Conservation (phyloP, 1,140 invertebrate species). For the Drosophila azteca region DNA sequence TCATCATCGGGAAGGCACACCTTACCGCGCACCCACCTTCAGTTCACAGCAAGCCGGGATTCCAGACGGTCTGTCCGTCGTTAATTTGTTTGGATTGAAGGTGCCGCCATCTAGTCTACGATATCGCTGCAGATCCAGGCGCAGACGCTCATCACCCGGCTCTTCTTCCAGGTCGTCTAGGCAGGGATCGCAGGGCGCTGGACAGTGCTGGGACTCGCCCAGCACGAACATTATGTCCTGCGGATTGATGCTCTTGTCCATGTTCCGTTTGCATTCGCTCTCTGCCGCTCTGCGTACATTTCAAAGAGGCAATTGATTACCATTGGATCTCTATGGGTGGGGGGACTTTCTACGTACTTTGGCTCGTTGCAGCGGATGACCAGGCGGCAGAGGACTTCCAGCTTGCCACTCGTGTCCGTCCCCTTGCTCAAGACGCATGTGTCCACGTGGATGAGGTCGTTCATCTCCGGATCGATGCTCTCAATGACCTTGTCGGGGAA, state of each 20-base stretch:
- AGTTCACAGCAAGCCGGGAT: conserved; percentile 49
- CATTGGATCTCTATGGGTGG: no score
- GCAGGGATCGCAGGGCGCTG: conserved; percentile 39
- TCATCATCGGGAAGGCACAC: not conserved
- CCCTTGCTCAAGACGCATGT: not conserved
- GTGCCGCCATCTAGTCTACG: conserved; percentile 14
- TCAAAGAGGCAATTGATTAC: not conserved
- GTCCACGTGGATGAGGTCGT: conserved; percentile 40
- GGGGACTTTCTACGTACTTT: conserved; percentile 19
- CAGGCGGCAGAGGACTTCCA: conserved; percentile 49
- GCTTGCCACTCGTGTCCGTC: conserved; percentile 16
- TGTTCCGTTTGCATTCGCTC: not conserved
- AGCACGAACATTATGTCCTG: conserved; percentile 57
- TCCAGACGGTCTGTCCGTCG: conserved; percentile 7
- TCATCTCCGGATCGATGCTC: conserved; percentile 35
- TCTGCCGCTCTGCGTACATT: conserved; percentile 8
- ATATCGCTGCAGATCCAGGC: conserved; percentile 50
- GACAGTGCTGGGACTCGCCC: conserved; percentile 48
- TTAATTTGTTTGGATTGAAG: conserved; percentile 8
- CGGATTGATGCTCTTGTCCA: conserved; percentile 59
- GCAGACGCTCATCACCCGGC: conserved; percentile 35
- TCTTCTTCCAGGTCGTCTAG: conserved; percentile 9
- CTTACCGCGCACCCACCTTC: conserved; percentile 29
- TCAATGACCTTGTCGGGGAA: conserved; percentile 37
- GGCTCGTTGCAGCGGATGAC: conserved; percentile 31